Percentiles rank a stretch among this genome's conserved stretches.
These are phyloP conservation scores for Tragelaphus imberbis DNA, from an alignment of 2,113 vertebrate genomes.

Conservation along the genomic window DNA sequence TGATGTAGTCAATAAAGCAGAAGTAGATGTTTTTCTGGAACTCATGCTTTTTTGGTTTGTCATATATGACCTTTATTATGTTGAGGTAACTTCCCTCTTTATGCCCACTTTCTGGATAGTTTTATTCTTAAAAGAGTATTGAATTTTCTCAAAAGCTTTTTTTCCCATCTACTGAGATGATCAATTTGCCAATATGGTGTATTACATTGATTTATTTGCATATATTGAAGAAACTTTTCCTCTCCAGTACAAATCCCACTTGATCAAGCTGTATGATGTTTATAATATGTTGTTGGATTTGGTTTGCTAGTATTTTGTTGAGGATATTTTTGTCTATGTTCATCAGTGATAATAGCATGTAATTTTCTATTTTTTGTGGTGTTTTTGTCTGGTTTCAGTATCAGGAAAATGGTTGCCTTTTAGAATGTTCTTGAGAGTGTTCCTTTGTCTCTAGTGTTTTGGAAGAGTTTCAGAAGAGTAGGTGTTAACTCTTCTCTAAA, in stretches of 20 bases:
- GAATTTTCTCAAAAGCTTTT: not conserved
- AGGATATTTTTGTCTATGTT: not conserved
- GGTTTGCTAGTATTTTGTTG: not conserved
- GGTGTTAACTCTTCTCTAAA: not conserved
- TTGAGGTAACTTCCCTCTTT: not conserved
- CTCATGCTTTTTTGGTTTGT: not conserved
- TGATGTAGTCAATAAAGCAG: accelerated
- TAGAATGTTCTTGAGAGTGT: not conserved
- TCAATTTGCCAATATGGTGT: not conserved
- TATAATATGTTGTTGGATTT: not conserved
- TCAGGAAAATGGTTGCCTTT: not conserved
- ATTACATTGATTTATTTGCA: not conserved
- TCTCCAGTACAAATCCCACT: not conserved
- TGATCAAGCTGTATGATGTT: not conserved
- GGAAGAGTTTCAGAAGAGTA: not conserved
- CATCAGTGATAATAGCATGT: not conserved
- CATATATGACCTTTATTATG: not conserved
- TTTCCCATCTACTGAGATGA: not conserved
- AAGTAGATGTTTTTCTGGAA: not conserved
- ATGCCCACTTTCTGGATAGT: not conserved
- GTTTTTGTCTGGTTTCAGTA: not conserved
- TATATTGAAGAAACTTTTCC: not conserved
- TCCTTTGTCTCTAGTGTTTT: not conserved
- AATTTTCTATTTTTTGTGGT: not conserved
- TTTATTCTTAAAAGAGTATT: not conserved